phyloP scores from a whole-genome alignment of 2,888 invertebrate species.

The Coelopa pilipes region DNA sequence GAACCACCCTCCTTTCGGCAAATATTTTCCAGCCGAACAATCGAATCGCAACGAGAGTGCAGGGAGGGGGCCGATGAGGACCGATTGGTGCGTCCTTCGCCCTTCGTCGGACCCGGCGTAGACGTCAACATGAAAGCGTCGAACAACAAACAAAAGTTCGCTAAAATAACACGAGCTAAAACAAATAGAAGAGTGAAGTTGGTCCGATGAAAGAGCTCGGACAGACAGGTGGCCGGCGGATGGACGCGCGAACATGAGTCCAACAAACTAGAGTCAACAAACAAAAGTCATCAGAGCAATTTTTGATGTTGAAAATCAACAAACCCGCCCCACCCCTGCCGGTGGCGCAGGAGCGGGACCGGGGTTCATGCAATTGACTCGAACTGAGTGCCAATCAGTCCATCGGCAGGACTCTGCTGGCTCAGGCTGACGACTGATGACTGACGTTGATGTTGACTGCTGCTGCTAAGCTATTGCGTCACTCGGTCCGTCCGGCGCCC shows the following conservation, averaged over 20 bases:
- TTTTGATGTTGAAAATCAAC: conserved; percentile 24
- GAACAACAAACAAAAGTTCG: neutral
- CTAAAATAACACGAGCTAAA: neutral
- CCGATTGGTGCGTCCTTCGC: too few species aligned
- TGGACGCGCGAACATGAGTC: too few species aligned
- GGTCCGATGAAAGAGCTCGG: neutral
- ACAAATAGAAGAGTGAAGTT: neutral
- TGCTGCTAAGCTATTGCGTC: conserved; percentile 9
- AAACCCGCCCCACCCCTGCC: neutral
- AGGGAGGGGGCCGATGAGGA: too few species aligned
- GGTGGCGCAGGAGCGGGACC: neutral
- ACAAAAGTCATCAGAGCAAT: conserved; percentile 24
- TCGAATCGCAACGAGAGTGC: too few species aligned
- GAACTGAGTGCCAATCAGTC: neutral
- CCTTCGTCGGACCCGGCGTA: too few species aligned
- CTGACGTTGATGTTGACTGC: neutral
- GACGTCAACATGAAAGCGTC: too few species aligned
- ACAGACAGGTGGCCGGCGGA: conserved; percentile 7
- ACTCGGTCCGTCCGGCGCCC: neutral
- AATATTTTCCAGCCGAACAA: too few species aligned
- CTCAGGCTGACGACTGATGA: neutral
- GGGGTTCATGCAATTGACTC: conserved; percentile 8
- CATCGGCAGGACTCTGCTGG: conserved; percentile 11
- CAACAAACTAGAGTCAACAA: conserved; percentile 19
- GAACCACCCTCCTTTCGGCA: too few species aligned